Conservation (phyloP, 2,888 invertebrate species). For the Lumbricus terrestris region DNA sequence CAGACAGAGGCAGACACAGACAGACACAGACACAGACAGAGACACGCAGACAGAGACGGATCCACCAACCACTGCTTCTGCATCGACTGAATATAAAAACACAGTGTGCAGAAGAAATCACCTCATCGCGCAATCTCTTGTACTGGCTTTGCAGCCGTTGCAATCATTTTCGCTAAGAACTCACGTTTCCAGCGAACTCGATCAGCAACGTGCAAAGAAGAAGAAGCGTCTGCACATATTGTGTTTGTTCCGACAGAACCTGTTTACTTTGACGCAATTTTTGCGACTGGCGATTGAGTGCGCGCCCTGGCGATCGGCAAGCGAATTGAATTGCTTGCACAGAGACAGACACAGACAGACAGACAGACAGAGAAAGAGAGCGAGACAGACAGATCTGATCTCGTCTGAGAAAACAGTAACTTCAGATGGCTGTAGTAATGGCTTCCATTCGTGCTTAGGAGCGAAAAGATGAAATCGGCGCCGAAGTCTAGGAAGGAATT, state of each 20-base stretch:
- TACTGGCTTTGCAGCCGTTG: too few species aligned
- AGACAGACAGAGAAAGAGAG: neutral
- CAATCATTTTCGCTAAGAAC: neutral
- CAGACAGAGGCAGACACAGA: too few species aligned
- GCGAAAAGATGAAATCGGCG: constrained; percentile 4
- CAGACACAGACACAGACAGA: too few species aligned
- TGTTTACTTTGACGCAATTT: constrained; percentile 3
- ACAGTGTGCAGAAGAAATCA: neutral
- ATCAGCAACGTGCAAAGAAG: neutral
- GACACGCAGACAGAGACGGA: too few species aligned
- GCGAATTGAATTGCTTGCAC: neutral
- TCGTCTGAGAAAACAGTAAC: neutral
- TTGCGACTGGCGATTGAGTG: neutral
- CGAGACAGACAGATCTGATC: neutral
- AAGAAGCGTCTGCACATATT: neutral
- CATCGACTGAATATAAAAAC: neutral
- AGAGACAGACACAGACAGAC: too few species aligned
- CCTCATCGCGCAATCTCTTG: neutral
- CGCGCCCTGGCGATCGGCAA: neutral
- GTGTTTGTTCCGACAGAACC: neutral
- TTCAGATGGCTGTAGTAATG: neutral
- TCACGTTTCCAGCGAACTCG: neutral
- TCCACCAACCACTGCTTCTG: neutral
- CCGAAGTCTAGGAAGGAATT: neutral
- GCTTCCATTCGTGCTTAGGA: neutral